Evolutionary conservation across 2,113 vertebrate genomes (phyloP).

Genomic region (Myotis lucifugus): DNA sequence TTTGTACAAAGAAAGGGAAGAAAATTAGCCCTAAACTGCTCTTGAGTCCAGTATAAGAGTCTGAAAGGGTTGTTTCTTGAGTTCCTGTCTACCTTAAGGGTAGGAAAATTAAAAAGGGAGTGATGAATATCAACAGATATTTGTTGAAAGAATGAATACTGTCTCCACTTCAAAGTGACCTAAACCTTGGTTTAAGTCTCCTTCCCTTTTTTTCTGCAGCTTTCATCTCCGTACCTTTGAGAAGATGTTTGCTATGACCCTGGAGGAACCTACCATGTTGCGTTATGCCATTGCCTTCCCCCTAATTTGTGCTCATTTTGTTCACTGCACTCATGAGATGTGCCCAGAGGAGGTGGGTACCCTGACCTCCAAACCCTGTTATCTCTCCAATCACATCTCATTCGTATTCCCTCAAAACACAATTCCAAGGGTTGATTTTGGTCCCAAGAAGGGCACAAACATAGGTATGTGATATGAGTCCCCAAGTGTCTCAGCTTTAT

Average conservation of each 20-base stretch:
- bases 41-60: neutral
- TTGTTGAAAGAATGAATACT: neutral
- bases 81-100: neutral
- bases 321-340: constrained; percentile 86
- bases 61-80: constrained; percentile 19
- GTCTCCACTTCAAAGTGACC: neutral
- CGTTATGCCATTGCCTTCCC: constrained; percentile 92
- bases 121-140: neutral
- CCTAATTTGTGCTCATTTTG: constrained; percentile 89
- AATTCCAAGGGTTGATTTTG: constrained; percentile 1
- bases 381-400: neutral
- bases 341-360: constrained; percentile 95
- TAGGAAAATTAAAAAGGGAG: neutral
- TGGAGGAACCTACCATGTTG: constrained; percentile 89
- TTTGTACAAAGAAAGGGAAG: constrained; percentile 38
- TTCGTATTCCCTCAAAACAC: neutral
- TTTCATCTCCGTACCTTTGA: constrained; percentile 90
- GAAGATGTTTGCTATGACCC: constrained; percentile 90
- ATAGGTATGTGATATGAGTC: neutral
- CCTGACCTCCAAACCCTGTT: neutral
- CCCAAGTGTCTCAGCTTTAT: neutral
- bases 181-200: neutral
- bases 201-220: constrained; percentile 75
- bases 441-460: neutral
- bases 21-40: neutral